These are phyloP conservation scores for Tachina lurida DNA, from an alignment of 2,888 invertebrate species.

Conservation along the genomic window DNA sequence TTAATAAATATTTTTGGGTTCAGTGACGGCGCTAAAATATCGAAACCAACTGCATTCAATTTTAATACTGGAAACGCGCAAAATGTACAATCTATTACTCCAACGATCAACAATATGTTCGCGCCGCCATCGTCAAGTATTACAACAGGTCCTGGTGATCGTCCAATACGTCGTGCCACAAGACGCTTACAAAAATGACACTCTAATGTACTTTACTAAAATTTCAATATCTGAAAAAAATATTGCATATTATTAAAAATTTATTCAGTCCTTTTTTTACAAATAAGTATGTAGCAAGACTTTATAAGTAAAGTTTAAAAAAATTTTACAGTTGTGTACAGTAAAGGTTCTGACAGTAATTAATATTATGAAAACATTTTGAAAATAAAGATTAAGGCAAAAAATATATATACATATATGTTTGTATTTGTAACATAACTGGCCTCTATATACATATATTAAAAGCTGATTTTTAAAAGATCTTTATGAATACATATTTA, in stretches of 20 bases:
- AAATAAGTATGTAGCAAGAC: background rate
- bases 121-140: slow-evolving; percentile 69
- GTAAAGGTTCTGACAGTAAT: too few relatives aligned
- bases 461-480: too few relatives aligned
- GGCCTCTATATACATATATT: too few relatives aligned
- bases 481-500: too few relatives aligned
- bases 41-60: slow-evolving; percentile 71
- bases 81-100: slow-evolving; percentile 39
- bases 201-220: slow-evolving; percentile 38
- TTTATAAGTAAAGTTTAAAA: too few relatives aligned
- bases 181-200: slow-evolving; percentile 78
- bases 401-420: background rate
- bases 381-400: slow-evolving; percentile 4
- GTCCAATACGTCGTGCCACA: slow-evolving; percentile 78
- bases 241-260: background rate
- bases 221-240: background rate
- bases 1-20: slow-evolving; percentile 73
- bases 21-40: slow-evolving; percentile 43
- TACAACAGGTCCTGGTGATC: slow-evolving; percentile 69
- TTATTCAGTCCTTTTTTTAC: background rate
- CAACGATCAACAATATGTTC: slow-evolving; percentile 74
- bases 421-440: too few relatives aligned
- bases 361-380: too few relatives aligned
- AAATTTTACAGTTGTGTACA: too few relatives aligned
- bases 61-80: slow-evolving; percentile 71